phyloP scores from a whole-genome alignment of 2,888 invertebrate genomes.

The Parnassius apollo region DNA sequence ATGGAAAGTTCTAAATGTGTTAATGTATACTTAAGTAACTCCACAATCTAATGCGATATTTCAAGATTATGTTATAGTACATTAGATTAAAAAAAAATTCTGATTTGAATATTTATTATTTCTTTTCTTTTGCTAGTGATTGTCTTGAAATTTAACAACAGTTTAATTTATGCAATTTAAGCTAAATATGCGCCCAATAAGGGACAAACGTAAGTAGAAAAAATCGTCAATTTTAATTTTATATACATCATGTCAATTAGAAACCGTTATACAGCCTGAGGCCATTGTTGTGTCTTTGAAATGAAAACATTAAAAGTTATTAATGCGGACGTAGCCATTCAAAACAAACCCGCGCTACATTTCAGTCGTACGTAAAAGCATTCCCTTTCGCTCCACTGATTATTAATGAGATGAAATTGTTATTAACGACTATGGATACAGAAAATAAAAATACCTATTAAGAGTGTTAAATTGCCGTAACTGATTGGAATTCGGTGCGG shows the following conservation, averaged over 20 bases:
- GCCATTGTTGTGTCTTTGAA: constrained; percentile 46
- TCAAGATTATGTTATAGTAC: too few species aligned
- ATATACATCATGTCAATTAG: constrained; percentile 37
- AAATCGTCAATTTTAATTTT: constrained; percentile 34
- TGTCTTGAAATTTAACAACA: background rate
- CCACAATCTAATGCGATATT: background rate
- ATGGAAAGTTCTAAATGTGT: constrained; percentile 16
- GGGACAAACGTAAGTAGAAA: constrained; percentile 20
- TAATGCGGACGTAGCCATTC: constrained; percentile 54
- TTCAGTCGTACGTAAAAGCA: constrained; percentile 52
- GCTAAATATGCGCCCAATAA: constrained; percentile 8
- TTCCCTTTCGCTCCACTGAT: constrained; percentile 67
- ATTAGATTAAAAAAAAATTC: too few species aligned
- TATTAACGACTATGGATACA: constrained; percentile 63
- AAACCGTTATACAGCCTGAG: constrained; percentile 36
- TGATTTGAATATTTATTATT: too few species aligned
- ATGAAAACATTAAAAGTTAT: constrained; percentile 63
- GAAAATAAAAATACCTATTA: constrained; percentile 73
- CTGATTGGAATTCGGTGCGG: constrained; percentile 72
- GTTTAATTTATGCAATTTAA: constrained; percentile 14
- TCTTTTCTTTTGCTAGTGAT: too few species aligned
- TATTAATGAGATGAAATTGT: constrained; percentile 74
- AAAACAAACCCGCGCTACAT: constrained; percentile 48
- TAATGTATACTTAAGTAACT: constrained; percentile 18
- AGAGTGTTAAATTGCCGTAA: constrained; percentile 76